Evolutionary conservation across 2,113 vertebrate species (phyloP), one percentile per base, ranked within the genome.

Genomic region (Oryzias curvinotus): DNA sequence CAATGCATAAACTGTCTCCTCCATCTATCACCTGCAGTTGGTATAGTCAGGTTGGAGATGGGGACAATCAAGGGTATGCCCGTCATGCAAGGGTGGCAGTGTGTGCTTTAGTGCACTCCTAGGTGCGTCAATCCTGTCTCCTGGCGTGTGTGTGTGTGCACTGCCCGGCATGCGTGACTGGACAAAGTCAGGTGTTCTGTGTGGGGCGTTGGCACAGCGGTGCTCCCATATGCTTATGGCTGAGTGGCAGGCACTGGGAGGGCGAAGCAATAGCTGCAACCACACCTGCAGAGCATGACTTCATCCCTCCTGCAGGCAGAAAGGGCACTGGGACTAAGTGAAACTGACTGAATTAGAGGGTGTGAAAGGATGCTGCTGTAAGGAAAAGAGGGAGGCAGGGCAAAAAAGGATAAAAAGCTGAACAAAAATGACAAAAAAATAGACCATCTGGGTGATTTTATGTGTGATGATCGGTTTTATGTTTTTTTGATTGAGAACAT

Each of bases 51-150:
- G 58, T 54, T 75, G 73, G 17, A 68, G 46, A 60, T 10, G 56
- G 77, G 79, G 81, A 83, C 84, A 75, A 75, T 88, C 83, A 84
- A 86, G 88, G 88, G 80, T 78, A 69, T 75, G 84, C 70, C 85
- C 85, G 88, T 87, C 86, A 89, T 74, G 88, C 81, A 83, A 78
- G 77, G 75, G 50, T 80, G 84, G 62, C 14, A 19, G 60, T 67
- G 74, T 73, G 68, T 59, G 72, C 63, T 64, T 57, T 18, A 18
- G 46, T 56, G 57, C n/a, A 36, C 7, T n/a, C 14, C 14, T 66
- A 56, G 52, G 63, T 69, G 66, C 57, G 74, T 69, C 47, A 51
- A 50, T 62, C 53, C 54, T 50, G 61, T 28, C n/a, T 71, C 62
- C 43, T 17, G 6, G 63, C 64, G 57, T 71, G 66, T 57, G 72